Evolutionary conservation across 2,888 invertebrate species (phyloP).

Genomic region (Perizoma flavofasciatum): DNA sequence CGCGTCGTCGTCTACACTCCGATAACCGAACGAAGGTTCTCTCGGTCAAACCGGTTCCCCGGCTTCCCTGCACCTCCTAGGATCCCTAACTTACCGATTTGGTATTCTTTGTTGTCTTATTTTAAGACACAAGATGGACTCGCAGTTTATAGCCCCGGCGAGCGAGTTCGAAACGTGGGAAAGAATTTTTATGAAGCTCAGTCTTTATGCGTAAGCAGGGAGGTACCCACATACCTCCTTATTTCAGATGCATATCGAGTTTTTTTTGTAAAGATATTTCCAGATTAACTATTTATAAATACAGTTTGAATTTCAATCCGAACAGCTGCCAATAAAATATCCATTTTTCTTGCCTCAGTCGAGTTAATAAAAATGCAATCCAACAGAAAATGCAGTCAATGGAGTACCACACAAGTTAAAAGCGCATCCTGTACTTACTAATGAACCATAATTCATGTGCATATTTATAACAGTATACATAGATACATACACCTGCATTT

Average conservation of each 20-base stretch:
- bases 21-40: constrained; percentile 71
- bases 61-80: constrained; percentile 66
- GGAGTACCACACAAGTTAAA: constrained; percentile 1
- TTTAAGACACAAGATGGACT: constrained; percentile 56
- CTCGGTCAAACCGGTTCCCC: constrained; percentile 70
- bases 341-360: background rate
- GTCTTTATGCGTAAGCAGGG: constrained; percentile 4
- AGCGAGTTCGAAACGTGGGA: constrained; percentile 49
- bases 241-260: constrained; percentile 23
- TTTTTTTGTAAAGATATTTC: constrained; percentile 3
- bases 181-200: constrained; percentile 40
- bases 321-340: constrained; percentile 13
- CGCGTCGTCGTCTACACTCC: constrained; percentile 50
- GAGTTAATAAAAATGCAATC: constrained; percentile 4
- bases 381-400: background rate
- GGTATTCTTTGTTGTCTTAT: constrained; percentile 69
- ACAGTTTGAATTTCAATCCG: constrained; percentile 3
- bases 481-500: constrained; percentile 20
- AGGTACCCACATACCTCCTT: constrained; percentile 15
- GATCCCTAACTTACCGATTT: constrained; percentile 73
- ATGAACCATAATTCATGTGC: constrained; percentile 6
- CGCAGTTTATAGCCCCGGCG: constrained; percentile 48
- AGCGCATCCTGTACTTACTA: constrained; percentile 1
- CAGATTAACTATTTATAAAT: constrained; percentile 3
- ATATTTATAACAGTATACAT: constrained; percentile 13